Evolutionary conservation across 2,113 vertebrate genomes (phyloP), one percentile per base, ranked within the genome.

Genomic region (Cottus gobio): DNA sequence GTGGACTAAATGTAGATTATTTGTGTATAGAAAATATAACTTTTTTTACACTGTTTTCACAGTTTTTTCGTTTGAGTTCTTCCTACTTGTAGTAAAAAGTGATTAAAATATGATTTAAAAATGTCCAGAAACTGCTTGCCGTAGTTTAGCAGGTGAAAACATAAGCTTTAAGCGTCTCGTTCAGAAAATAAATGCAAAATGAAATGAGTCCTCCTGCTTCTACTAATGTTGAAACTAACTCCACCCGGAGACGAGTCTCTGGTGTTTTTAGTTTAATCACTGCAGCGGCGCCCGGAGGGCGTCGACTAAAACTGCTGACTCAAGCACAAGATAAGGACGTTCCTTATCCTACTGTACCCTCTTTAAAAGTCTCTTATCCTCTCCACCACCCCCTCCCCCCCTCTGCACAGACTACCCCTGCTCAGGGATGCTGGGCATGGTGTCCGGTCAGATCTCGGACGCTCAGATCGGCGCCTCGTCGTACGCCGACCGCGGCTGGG

Each of bases 401-500:
- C 52, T 30, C 37, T n/a, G 0, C 13, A 0, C 92, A 91, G 98
- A 99, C 90, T 97, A 96, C 76, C 96, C 96, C 0, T 99, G 98
- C 76, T 98, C 97, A 36, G 96, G 95, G 82, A 99, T 99, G 97
- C 50, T 99, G 90, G 98, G 98, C 11, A 97, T 99, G 97, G 96
- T 99, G 44, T 99, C 98, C 2, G 98, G 98, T 34, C 97, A 96
- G 75, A 97, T 99, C 91, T 90, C 96, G 0, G 98, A 99, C 61
- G 93, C 96, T 83, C 98, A 98, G 94, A 98, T 99, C 87, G 96
- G 95, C 44, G 97, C 96, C 3, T 99, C 98, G 16, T 97, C 96
- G 26, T 95, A 95, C 84, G 93, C 92, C 4, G 96, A 99, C 85
- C 93, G 97, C 4, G 96, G 96, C 83, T 99, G 97, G 98, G 95